Evolutionary conservation across 2,797 vertebrate species (phyloP).

Genomic region (Hemibagrus guttatus): DNA sequence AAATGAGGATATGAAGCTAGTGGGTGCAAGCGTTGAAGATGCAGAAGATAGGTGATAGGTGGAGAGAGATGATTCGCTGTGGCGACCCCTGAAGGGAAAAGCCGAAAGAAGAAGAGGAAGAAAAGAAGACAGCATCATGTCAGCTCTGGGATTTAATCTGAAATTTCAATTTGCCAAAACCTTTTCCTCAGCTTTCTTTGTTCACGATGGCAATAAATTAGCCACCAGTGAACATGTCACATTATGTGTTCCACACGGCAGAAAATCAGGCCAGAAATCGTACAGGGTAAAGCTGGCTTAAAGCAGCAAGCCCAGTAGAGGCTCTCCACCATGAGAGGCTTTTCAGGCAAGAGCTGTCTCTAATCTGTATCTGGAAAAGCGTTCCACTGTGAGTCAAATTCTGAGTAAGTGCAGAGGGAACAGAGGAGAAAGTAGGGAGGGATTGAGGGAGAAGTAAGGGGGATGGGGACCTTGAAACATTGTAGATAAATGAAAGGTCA

Average conservation of each 20-base stretch:
- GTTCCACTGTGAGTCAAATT: slow-evolving; percentile 10
- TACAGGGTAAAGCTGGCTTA: not conserved
- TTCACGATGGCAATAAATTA: not conserved
- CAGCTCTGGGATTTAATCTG: not conserved
- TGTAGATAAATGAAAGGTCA: slow-evolving; percentile 70
- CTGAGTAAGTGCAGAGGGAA: slow-evolving; percentile 20
- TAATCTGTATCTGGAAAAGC: slow-evolving; percentile 28
- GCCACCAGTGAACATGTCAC: not conserved
- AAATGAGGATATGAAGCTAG: too few relatives aligned
- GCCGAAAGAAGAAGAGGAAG: too few relatives aligned
- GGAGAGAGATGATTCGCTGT: too few relatives aligned
- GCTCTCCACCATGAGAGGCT: not conserved
- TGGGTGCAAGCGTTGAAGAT: too few relatives aligned
- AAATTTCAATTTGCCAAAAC: not conserved
- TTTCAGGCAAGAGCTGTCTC: not conserved
- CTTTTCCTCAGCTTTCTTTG: not conserved
- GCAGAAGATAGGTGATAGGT: too few relatives aligned
- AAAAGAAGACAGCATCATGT: not conserved
- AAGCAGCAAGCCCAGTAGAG: not conserved
- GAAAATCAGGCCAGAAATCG: not conserved
- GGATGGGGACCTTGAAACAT: slow-evolving; percentile 60
- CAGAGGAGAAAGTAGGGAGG: slow-evolving; percentile 15
- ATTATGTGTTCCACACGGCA: not conserved
- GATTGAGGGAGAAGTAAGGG: slow-evolving; percentile 1
- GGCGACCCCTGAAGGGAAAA: too few relatives aligned